Evolutionary conservation across 2,888 invertebrate species (phyloP).

Genomic region (Hypomecis atomaria): DNA sequence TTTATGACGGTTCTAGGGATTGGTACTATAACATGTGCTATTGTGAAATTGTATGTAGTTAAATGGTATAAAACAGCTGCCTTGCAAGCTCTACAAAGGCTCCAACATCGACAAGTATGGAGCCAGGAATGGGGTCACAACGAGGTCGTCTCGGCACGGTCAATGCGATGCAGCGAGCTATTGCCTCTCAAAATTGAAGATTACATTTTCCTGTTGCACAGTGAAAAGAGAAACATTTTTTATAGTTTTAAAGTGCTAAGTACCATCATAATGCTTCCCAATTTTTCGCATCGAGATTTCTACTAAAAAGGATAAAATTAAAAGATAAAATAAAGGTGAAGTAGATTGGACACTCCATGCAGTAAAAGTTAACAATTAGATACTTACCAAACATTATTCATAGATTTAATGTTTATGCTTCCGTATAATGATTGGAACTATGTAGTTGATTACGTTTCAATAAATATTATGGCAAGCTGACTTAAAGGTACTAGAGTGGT

Average conservation of each 20-base stretch:
- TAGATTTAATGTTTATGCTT: too few species aligned
- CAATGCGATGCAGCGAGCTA: conserved; percentile 60
- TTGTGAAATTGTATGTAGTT: conserved; percentile 37
- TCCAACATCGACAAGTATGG: conserved; percentile 66
- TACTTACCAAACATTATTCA: too few species aligned
- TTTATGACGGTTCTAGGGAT: not conserved
- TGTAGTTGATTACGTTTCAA: not conserved
- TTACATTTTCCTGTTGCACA: conserved; percentile 38
- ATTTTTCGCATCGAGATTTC: too few species aligned
- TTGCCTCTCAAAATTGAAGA: conserved; percentile 53
- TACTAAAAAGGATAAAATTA: too few species aligned
- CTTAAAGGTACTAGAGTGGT: not conserved
- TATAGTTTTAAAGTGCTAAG: not conserved
- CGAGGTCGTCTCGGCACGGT: conserved; percentile 61
- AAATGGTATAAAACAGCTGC: conserved; percentile 48
- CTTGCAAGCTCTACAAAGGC: conserved; percentile 60
- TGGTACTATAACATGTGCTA: conserved; percentile 7
- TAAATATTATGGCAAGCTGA: conserved; percentile 1
- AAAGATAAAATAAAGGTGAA: too few species aligned
- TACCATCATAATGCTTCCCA: not conserved
- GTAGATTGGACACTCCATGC: too few species aligned
- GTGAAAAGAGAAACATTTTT: conserved; percentile 8
- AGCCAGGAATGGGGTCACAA: conserved; percentile 72
- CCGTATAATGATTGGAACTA: not conserved
- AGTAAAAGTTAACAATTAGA: too few species aligned